Evolutionary conservation across 2,113 vertebrate species (phyloP), one percentile per base, ranked within the genome.

Genomic region (Amphiprion ocellaris): DNA sequence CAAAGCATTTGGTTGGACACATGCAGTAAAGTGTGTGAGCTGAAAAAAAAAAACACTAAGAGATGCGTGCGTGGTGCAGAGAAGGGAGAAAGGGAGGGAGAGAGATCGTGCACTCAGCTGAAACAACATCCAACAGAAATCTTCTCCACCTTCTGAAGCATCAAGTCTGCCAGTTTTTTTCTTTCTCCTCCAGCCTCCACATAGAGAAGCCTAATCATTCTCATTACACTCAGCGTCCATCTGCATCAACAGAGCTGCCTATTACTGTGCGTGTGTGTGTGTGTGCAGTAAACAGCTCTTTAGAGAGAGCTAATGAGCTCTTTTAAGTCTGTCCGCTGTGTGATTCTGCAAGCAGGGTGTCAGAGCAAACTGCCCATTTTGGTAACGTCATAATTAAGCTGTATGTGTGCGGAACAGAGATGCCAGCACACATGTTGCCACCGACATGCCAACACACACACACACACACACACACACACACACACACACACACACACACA

Each of bases 251-350:
- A 86, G 78, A 89, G 82, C 86, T 90, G 90, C 88, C 90, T 84
- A 76, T 89, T 92, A 89, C 87, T 41, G 26, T 26, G 26, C 2
- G 26, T 26, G 26, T 26, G 69, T 78, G 86, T 90, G 86, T 83
- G 24, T 86, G 85, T 83, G 88, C 68, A 79, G 89, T 92, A 91
- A 92, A 92, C 92, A 92, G 83, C 83, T 88, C 92, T 93, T 93
- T 85, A 90, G 90, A 87, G 87, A 88, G 81, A 80, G 84, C 92
- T 93, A 93, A 93, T 92, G 90, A 93, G 90, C 90, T 93, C 89
- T 93, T 93, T 91, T 90, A 91, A 92, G 90, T 90, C 86, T 75
- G 84, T 85, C 85, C 64, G 88, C 88, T 55, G 82, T 88, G 89
- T 85, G 84, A 90, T 91, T 92, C 86, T 76, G 82, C 88, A 81